Base-by-base conservation (phyloP, 1,140 invertebrate genomes). In the Hormaphis cornu region DNA sequence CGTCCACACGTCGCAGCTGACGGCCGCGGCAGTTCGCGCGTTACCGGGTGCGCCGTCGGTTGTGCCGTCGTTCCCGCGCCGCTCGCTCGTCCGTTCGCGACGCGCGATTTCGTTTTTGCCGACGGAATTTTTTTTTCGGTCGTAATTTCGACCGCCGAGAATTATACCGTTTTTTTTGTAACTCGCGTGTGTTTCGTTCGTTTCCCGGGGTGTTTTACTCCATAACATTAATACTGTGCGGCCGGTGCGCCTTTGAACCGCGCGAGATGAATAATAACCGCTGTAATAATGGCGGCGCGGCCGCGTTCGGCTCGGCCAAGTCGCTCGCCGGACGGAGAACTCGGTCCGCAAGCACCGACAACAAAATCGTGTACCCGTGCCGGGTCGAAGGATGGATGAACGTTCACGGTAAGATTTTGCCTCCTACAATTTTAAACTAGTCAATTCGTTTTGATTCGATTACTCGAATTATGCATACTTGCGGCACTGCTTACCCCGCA, bases 371-470 rank as follows among this genome's bases (percentile, higher is more conserved):
- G 72, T 86, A 84, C 76, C 86, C 86, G 50, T 86, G 84, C 76
- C 79, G 86, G 33, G 83, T 85, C 30, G 86, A 87, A 79, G 86
- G 86, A 72, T 87, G 86, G 85, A 76, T 87, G 63, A 84, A 86
- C 77, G 81, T 85, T 79, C 85, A 83, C 75, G 85, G 86, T 87
- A 76, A 83, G 83, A 81, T 54, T 10, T 16, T 10, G 8, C 14
- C n/a, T n/a, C n/a, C n/a, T n/a, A n/a, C n/a, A n/a, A n/a, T n/a
- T n/a, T n/a, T n/a, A n/a, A n/a, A n/a, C n/a, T n/a, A n/a, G n/a
- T n/a, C n/a, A n/a, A n/a, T n/a, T n/a, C n/a, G n/a, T n/a, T n/a
- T n/a, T n/a, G n/a, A n/a, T n/a, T n/a, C n/a, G n/a, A n/a, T n/a
- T n/a, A n/a, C n/a, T n/a, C n/a, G n/a, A n/a, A n/a, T n/a, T n/a